Percentiles rank a stretch among this genome's conserved stretches.
These are phyloP conservation scores for Ageneiosus marmoratus DNA, from an alignment of 2,113 vertebrate genomes.

Conservation along the genomic window DNA sequence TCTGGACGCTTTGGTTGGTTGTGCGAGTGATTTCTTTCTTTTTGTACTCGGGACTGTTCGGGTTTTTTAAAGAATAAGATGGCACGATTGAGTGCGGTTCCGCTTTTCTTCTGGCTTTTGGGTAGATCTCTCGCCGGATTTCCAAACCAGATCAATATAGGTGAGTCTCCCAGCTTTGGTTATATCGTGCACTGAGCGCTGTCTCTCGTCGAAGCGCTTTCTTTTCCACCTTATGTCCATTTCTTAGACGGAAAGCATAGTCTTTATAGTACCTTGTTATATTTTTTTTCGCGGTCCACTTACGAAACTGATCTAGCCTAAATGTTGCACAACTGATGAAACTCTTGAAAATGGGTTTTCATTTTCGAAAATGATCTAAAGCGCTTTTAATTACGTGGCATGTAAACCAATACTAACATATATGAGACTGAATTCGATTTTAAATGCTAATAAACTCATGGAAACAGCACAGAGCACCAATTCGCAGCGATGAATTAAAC, in stretches of 20 bases:
- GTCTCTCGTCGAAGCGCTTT: background rate
- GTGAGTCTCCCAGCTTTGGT: slow-evolving; percentile 75
- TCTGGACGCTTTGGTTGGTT: slow-evolving; percentile 37
- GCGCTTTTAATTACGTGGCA: background rate
- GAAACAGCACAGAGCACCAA: background rate
- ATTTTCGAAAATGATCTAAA: background rate
- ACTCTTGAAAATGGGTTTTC: background rate
- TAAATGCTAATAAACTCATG: background rate
- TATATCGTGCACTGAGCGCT: background rate
- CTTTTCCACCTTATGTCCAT: background rate
- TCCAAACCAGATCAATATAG: slow-evolving; percentile 97
- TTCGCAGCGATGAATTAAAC: background rate
- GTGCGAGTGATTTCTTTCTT: slow-evolving; percentile 79
- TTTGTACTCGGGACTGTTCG: slow-evolving; percentile 71
- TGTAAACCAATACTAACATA: background rate
- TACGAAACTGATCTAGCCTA: background rate
- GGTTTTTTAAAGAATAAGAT: slow-evolving; percentile 82
- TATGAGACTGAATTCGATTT: background rate
- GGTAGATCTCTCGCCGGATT: slow-evolving; percentile 85
- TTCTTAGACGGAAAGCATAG: background rate
- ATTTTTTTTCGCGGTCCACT: background rate
- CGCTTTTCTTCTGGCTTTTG: slow-evolving; percentile 84
- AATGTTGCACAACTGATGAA: slow-evolving; percentile 8
- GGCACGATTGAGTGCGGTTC: slow-evolving; percentile 81
- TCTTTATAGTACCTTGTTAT: background rate